A percentile compares a stretch with the other conserved stretches of the same genome.
Conservation (phyloP, 1,140 invertebrate species). For the Pseudomyrmex sp. region DNA sequence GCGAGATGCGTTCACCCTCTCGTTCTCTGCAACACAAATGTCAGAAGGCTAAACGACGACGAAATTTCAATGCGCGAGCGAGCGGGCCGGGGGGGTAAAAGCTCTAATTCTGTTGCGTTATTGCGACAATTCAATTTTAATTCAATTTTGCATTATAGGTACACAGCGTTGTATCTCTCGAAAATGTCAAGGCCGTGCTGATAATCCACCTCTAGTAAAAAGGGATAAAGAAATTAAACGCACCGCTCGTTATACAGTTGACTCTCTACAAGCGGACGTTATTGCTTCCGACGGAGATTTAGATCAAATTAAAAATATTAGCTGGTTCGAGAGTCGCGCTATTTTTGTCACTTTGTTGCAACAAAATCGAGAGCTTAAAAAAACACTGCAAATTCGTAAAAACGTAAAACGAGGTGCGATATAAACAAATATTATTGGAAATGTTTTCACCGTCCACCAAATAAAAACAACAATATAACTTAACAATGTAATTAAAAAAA, state of each 20-base stretch:
- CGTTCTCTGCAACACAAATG: slow-evolving; percentile 78
- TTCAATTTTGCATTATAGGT: background rate
- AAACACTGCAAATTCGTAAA: background rate
- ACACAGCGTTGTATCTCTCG: background rate
- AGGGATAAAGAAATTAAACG: no score
- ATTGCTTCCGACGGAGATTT: no score
- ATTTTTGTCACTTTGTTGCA: background rate
- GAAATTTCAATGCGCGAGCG: slow-evolving; percentile 9
- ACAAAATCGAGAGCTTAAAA: slow-evolving; percentile 25
- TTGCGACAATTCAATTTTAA: background rate
- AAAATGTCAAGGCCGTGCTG: no score
- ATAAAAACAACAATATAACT: no score
- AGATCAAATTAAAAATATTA: background rate
- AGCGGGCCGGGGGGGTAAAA: background rate
- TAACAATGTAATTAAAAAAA: no score
- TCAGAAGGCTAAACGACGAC: slow-evolving; percentile 17
- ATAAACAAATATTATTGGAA: no score
- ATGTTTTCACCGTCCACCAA: no score
- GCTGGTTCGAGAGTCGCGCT: background rate
- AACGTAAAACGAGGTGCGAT: background rate
- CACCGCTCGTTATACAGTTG: no score
- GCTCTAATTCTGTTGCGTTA: slow-evolving; percentile 39
- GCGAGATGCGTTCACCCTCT: slow-evolving; percentile 70
- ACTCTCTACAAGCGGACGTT: background rate
- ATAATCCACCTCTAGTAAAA: no score